Evolutionary conservation across 2,888 invertebrate species (phyloP).

Genomic region (Phoronis australis): DNA sequence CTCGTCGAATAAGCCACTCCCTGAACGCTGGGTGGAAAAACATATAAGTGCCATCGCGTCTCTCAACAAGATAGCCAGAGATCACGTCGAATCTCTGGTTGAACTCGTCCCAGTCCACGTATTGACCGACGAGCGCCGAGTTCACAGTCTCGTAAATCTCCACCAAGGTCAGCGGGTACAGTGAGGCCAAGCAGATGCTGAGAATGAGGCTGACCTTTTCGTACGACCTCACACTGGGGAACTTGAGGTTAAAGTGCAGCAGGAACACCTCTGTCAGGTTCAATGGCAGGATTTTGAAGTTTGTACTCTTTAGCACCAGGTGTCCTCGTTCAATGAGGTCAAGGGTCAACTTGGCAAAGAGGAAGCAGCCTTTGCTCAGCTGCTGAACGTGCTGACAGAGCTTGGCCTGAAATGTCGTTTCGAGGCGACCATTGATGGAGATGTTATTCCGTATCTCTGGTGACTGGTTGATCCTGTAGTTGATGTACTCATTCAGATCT

Average conservation of each 20-base stretch:
- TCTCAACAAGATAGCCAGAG: slow-evolving; percentile 79
- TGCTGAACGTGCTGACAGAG: slow-evolving; percentile 80
- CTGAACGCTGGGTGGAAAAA: slow-evolving; percentile 97
- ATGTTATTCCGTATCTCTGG: slow-evolving; percentile 76
- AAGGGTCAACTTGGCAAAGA: slow-evolving; percentile 84
- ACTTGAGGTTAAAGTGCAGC: slow-evolving; percentile 82
- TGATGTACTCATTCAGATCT: slow-evolving; percentile 82
- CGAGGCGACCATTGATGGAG: slow-evolving; percentile 40
- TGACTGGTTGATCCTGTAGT: slow-evolving; percentile 73
- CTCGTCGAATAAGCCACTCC: slow-evolving; percentile 86
- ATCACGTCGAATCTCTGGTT: slow-evolving; percentile 79
- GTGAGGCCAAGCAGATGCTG: slow-evolving; percentile 82
- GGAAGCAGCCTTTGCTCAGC: slow-evolving; percentile 81
- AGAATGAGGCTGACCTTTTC: slow-evolving; percentile 78
- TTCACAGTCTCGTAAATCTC: slow-evolving; percentile 93
- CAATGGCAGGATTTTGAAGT: slow-evolving; percentile 66
- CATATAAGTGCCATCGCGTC: slow-evolving; percentile 91
- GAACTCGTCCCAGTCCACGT: slow-evolving; percentile 85
- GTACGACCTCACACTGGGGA: slow-evolving; percentile 84
- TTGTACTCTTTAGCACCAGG: slow-evolving; percentile 85
- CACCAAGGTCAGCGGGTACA: slow-evolving; percentile 81
- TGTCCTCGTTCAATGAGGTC: slow-evolving; percentile 89
- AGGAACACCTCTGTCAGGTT: slow-evolving; percentile 65
- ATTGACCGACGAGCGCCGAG: slow-evolving; percentile 72
- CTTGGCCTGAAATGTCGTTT: slow-evolving; percentile 38